Base-by-base conservation (phyloP, 2,888 invertebrate species). In the Clunio marinus region DNA sequence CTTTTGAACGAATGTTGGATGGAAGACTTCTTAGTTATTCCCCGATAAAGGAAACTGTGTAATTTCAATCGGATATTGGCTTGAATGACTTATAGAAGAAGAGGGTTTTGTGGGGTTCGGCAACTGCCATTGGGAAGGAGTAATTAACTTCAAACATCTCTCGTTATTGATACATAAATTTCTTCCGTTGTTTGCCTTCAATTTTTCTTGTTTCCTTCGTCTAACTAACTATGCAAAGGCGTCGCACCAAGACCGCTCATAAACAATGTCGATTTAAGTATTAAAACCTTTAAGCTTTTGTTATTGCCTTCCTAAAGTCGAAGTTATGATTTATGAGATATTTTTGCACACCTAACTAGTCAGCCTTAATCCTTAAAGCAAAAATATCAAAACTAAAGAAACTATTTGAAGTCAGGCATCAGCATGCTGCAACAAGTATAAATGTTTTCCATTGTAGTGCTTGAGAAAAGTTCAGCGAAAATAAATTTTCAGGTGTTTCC, bases 1-100 rank as follows among this genome's bases (percentile, higher is more conserved):
- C 25, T 57, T n/a, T n/a, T n/a, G n/a, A n/a, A 57, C 22, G 1
- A 24, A 27, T 57, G 22, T 51, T 17, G 22, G n/a, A 51, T 8
- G 32, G 41, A 41, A 15, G 41, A n/a, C 41, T 41, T n/a, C n/a
- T n/a, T n/a, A n/a, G n/a, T n/a, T 15, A 41, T 41, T 41, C 20
- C 51, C 10, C 51, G 51, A 51, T 51, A 5, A 25, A 57, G 57
- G 25, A 55, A 55, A 55, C 55, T 55, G 55, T 7, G 27, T 57
- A 57, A 57, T 57, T 57, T 57, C 57, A 7, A 57, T 57, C 57
- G 57, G 57, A 57, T 25, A 57, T 57, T 25, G 57, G 2, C 57
- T 25, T 57, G 4, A 27, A 15, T 15, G 7, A 15, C 15, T n/a
- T n/a, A 45, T 45, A 7, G 15, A n/a, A 15, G 17, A 45, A 45